Percentiles rank a stretch among this genome's conserved stretches.
phyloP scores from a whole-genome alignment of 2,888 invertebrate genomes.

The Dynastes grantii region DNA sequence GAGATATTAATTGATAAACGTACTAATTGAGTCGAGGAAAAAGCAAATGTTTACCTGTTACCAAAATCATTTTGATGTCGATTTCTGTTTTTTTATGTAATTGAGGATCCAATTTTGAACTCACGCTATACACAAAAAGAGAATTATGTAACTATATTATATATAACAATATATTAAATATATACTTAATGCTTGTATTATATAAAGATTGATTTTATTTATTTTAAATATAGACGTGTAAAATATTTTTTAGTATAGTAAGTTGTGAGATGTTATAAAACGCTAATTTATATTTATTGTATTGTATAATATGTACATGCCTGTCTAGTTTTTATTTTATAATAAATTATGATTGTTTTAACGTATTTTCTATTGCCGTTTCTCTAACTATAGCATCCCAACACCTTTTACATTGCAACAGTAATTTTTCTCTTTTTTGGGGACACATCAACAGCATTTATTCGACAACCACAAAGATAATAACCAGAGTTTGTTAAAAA shows the following conservation, averaged over 20 bases:
- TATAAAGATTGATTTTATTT: conserved; percentile 39
- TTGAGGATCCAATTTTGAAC: conserved; percentile 1
- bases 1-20: conserved; percentile 20
- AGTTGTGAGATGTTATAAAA: conserved; percentile 25
- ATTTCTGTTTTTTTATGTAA: conserved; percentile 7
- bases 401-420: no score
- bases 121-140: conserved; percentile 1
- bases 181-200: conserved; percentile 34
- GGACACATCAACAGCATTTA: no score
- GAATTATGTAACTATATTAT: conserved; percentile 14
- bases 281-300: conserved; percentile 52
- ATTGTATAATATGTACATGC: conserved; percentile 58
- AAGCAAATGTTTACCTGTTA: conserved; percentile 9
- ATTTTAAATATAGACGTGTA: conserved; percentile 30
- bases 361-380: conserved; percentile 9
- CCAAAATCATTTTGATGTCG: conserved; percentile 34
- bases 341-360: conserved; percentile 51
- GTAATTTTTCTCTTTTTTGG: no score
- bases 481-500: no score
- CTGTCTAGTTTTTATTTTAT: conserved; percentile 54
- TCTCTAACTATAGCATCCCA: no score
- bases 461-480: no score
- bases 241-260: conserved; percentile 29
- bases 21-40: background rate
- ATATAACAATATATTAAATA: conserved; percentile 34